Conservation (phyloP, 2,888 invertebrate species). For the Melieria crassipennis region DNA sequence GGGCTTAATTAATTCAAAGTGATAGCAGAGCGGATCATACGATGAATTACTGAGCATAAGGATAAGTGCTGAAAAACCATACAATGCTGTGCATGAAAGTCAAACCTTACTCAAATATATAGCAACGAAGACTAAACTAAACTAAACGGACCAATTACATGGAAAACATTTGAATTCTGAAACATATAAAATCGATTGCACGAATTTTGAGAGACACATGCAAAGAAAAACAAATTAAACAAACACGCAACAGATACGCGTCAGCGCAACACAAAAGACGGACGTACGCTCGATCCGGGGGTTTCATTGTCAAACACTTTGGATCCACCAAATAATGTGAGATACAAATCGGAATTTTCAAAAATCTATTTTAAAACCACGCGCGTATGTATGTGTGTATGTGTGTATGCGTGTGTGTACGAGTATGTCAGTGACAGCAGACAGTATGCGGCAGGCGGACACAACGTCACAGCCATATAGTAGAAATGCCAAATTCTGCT, state of each 20-base stretch:
- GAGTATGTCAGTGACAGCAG: not conserved
- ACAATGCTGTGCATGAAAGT: not conserved
- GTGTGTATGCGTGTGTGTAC: conserved; percentile 3
- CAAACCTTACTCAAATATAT: too few relatives aligned
- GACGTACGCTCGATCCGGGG: not conserved
- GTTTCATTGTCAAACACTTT: conserved; percentile 6
- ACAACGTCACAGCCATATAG: not conserved
- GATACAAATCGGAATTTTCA: conserved; percentile 22
- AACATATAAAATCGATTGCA: too few relatives aligned
- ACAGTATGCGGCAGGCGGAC: not conserved
- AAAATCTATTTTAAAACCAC: conserved; percentile 26
- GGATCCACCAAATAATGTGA: conserved; percentile 1
- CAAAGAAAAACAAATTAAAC: too few relatives aligned
- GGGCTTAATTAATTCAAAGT: too few relatives aligned
- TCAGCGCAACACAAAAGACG: too few relatives aligned
- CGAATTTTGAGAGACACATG: too few relatives aligned
- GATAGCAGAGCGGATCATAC: too few relatives aligned
- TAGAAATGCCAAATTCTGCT: not conserved
- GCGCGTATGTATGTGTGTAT: not conserved
- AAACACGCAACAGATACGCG: too few relatives aligned
- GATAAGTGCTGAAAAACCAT: not conserved
- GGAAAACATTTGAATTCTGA: conserved; percentile 1
- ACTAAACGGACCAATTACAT: conserved; percentile 23
- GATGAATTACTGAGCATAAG: too few relatives aligned
- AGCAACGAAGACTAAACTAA: not conserved